These are phyloP conservation scores for Lagria hirta DNA, from an alignment of 2,888 invertebrate genomes.

Conservation along the genomic window DNA sequence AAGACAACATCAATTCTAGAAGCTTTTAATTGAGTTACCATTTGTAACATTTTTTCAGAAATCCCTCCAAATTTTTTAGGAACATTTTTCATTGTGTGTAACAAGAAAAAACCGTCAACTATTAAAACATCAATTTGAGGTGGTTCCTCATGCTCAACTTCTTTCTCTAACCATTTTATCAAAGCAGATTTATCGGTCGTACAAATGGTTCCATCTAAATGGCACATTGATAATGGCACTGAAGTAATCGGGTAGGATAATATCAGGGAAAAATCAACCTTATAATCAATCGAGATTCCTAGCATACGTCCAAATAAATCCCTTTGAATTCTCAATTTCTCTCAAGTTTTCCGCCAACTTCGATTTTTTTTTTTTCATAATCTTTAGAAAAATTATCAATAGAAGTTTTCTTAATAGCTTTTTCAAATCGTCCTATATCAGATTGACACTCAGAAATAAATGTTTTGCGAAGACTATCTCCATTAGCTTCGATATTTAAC, in stretches of 20 bases:
- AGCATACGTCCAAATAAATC: constrained; percentile 38
- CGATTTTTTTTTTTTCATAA: too few relatives aligned
- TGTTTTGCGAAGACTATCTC: constrained; percentile 29
- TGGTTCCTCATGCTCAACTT: constrained; percentile 22
- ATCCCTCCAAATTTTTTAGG: constrained; percentile 40
- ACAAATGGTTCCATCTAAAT: constrained; percentile 26
- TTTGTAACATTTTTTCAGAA: constrained; percentile 37
- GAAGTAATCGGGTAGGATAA: constrained; percentile 40
- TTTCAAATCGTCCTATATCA: constrained; percentile 34
- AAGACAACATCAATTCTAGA: constrained; percentile 31
- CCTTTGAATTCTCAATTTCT: constrained; percentile 33
- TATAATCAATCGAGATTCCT: constrained; percentile 25
- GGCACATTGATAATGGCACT: constrained; percentile 39
- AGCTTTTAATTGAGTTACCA: constrained; percentile 22
- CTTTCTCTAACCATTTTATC: constrained; percentile 31
- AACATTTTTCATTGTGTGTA: constrained; percentile 39
- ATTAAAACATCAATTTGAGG: constrained; percentile 33
- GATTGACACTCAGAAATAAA: constrained; percentile 36
- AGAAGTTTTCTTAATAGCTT: constrained; percentile 32
- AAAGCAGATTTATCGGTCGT: constrained; percentile 37
- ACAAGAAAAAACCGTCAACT: constrained; percentile 42
- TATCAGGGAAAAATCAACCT: constrained; percentile 29
- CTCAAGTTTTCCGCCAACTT: constrained; percentile 34
- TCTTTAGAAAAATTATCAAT: constrained; percentile 30
- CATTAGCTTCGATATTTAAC: constrained; percentile 11